phyloP scores from a whole-genome alignment of 2,113 vertebrate genomes.

The Scopus umbretta region DNA sequence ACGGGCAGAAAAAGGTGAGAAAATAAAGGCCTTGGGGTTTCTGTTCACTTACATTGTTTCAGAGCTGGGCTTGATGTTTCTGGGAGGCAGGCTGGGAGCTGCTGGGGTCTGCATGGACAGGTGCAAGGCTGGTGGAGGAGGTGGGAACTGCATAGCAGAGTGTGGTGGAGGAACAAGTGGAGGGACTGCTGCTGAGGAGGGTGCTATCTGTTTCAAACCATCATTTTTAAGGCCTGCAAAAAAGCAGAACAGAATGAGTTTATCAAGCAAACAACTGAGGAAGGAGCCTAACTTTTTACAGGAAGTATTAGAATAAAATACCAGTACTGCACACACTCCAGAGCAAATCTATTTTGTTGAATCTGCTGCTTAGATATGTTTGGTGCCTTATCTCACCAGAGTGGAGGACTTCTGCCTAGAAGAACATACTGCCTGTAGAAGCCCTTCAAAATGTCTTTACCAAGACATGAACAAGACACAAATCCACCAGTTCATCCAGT shows the following conservation, averaged over 20 bases:
- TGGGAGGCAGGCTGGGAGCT: constrained; percentile 81
- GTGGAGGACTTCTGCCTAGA: not conserved
- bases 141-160: not conserved
- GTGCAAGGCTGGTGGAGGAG: constrained; percentile 40
- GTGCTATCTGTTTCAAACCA: not conserved
- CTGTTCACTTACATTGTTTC: constrained; percentile 60
- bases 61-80: constrained; percentile 66
- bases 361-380: not conserved
- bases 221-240: constrained; percentile 34
- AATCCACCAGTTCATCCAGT: not conserved
- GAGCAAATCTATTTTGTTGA: not conserved
- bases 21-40: not conserved
- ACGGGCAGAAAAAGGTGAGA: not conserved
- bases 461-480: not conserved
- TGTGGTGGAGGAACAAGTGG: constrained; percentile 14
- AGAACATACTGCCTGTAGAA: not conserved
- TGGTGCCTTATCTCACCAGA: not conserved
- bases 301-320: not conserved
- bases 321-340: not conserved
- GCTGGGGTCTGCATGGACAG: not conserved
- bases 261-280: not conserved
- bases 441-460: not conserved
- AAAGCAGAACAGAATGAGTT: not conserved
- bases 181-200: not conserved
- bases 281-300: not conserved